Base-by-base conservation (phyloP, 2,888 invertebrate genomes). In the Drosophila anomalipes region DNA sequence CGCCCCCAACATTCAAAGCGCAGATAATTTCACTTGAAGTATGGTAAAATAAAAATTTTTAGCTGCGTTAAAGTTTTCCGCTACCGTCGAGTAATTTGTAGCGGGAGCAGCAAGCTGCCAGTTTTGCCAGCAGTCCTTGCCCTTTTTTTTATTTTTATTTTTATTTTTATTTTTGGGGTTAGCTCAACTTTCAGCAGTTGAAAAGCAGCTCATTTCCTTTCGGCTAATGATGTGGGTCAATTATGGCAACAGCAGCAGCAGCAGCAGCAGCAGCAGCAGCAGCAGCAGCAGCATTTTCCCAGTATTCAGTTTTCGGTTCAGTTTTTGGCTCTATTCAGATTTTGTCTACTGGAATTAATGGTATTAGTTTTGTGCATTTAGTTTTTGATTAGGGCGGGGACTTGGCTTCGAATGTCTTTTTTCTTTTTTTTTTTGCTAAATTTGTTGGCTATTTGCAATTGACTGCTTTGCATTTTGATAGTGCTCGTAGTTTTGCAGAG, bases 271-370 rank as follows among this genome's bases (percentile, higher is more conserved):
- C 86, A 82, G 74, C 73, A 62, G 58, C 59, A 68, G 74, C 35
- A 35, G 5, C 35, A 64, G 59, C 62, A 70, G 67, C 44, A 49
- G 52, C 37, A 56, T 35, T 68, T 59, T 52, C 61, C 61, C 74
- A 64, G 64, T 61, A 44, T 57, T 58, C 66, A 63, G 54, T 63
- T 61, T 49, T 77, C 51, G 66, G 63, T 77, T 78, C 65, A 68
- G 58, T 67, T 75, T 75, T 81, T 61, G 76, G 72, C 70, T 58
- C 76, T 66, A 89, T 86, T 88, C 83, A 76, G 90, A 86, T 90
- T 88, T 81, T 88, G 89, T 90, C 90, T 86, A 90, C 86, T 90
- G 86, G 90, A 86, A 90, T 86, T 90, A 90, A 86, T 86, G 89
- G 86, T 86, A 88, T 86, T 86, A 86, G 90, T 90, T 86, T 86